Evolutionary conservation across 2,797 vertebrate genomes (phyloP).

Genomic region (Aplochiton taeniatus): DNA sequence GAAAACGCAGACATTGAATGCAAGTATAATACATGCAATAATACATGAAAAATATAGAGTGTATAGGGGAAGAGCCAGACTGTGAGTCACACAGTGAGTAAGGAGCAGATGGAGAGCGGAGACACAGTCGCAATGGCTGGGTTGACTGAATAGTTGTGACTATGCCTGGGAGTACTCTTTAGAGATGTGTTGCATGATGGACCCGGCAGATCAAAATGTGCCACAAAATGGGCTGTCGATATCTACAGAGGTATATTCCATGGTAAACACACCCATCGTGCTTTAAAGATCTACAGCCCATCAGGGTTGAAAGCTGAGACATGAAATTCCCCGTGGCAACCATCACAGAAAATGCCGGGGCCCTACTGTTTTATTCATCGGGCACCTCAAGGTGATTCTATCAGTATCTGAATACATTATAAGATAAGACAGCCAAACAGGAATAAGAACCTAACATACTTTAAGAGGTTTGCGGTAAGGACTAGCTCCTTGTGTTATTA

Average conservation of each 20-base stretch:
- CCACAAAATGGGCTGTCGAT: conserved; percentile 31
- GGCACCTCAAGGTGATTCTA: conserved; percentile 53
- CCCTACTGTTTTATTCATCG: conserved; percentile 67
- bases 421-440: conserved; percentile 58
- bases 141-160: too few relatives aligned
- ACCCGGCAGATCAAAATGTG: conserved; percentile 53
- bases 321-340: conserved; percentile 58
- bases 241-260: conserved; percentile 24
- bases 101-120: too few relatives aligned
- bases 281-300: conserved; percentile 54
- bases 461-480: conserved; percentile 34
- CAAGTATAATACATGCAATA: too few relatives aligned
- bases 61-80: too few relatives aligned
- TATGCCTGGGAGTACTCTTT: conserved; percentile 17
- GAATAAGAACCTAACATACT: conserved; percentile 48
- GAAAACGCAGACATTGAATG: too few relatives aligned
- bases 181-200: conserved; percentile 40
- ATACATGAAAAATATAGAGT: too few relatives aligned
- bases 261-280: conserved; percentile 49
- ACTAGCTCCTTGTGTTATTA: conserved; percentile 20
- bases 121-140: too few relatives aligned
- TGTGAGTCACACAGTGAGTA: too few relatives aligned
- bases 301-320: conserved; percentile 46
- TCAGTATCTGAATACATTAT: conserved; percentile 60
- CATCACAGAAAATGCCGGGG: conserved; percentile 56